phyloP scores from a whole-genome alignment of 53 echinoderm and acorn worm genomes.

The Mesocentrotus franciscanus region DNA sequence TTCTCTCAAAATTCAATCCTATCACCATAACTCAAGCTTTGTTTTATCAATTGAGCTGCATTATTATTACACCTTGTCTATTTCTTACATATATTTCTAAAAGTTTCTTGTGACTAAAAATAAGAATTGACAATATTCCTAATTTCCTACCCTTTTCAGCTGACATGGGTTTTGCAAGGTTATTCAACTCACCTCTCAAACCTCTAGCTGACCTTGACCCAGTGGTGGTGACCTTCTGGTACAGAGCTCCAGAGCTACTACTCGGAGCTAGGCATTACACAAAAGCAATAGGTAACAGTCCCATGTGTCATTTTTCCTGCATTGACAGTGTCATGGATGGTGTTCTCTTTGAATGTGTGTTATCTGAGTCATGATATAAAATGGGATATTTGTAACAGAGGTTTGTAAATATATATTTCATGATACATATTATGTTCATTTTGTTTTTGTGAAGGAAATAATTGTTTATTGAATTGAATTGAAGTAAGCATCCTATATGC shows the following conservation, averaged over 20 bases:
- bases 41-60: not conserved
- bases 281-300: conserved; percentile 91
- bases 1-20: no score
- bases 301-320: not conserved
- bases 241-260: conserved; percentile 94
- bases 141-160: conserved; percentile 72
- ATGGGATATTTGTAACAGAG: no score
- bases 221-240: conserved; percentile 99
- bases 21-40: not conserved
- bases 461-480: no score
- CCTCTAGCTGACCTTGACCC: conserved; percentile 96
- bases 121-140: not conserved
- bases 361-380: not conserved
- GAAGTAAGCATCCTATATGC: no score
- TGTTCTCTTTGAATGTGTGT: not conserved
- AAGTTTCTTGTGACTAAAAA: not conserved
- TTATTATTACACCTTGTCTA: no score
- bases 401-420: no score
- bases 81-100: no score
- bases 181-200: conserved; percentile 91
- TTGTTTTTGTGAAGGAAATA: no score
- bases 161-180: conserved; percentile 97
- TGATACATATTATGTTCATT: no score
- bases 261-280: conserved; percentile 97
- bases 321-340: not conserved